Percentiles rank a stretch among this genome's conserved stretches.
Conservation (phyloP, 2,113 vertebrate genomes). For the Meles meles region DNA sequence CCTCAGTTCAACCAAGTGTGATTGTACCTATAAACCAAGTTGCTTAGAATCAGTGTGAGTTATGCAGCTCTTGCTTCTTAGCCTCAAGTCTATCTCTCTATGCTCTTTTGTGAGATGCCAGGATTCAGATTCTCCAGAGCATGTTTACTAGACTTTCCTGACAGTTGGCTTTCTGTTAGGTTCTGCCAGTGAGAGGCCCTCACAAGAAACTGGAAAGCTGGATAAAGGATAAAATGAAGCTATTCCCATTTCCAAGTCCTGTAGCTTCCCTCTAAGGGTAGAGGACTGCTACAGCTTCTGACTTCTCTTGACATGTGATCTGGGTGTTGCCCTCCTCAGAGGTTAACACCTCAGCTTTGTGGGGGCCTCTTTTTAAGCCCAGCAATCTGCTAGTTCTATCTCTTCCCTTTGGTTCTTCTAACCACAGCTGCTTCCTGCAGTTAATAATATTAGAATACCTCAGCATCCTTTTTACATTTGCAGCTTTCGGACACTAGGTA, state of each 20-base stretch:
- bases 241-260: neutral
- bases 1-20: neutral
- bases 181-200: neutral
- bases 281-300: neutral
- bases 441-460: neutral
- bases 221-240: neutral
- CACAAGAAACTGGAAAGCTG: neutral
- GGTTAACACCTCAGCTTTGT: neutral
- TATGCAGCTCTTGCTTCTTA: neutral
- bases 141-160: neutral
- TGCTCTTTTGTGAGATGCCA: neutral
- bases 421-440: neutral
- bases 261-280: neutral
- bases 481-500: neutral
- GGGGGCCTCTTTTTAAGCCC: neutral
- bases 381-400: neutral
- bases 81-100: neutral
- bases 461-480: neutral
- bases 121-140: neutral
- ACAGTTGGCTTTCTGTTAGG: neutral
- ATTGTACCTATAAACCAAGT: neutral
- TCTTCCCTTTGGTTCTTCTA: neutral
- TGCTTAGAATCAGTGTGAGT: neutral
- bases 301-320: neutral
- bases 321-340: neutral